A percentile compares a stretch with the other conserved stretches of the same genome.
phyloP scores from a whole-genome alignment of 2,888 invertebrate species.

The Marasmarcha lunaedactyla region DNA sequence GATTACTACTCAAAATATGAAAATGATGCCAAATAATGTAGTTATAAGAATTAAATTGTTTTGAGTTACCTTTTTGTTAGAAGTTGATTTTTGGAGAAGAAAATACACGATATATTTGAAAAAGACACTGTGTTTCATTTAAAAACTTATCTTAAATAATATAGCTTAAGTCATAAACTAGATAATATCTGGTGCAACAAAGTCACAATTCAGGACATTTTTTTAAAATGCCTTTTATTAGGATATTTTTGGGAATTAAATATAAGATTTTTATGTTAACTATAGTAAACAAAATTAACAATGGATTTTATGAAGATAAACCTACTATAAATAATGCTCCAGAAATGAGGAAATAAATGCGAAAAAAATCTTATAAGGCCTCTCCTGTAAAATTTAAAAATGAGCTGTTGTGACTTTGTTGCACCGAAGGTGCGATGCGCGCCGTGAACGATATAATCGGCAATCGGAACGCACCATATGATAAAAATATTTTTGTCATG shows the following conservation, averaged over 20 bases:
- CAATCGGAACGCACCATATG: too few relatives aligned
- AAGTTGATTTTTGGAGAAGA: constrained; percentile 7
- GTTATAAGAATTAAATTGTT: constrained; percentile 9
- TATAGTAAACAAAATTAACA: constrained; percentile 8
- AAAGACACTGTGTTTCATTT: constrained; percentile 3
- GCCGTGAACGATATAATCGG: too few relatives aligned
- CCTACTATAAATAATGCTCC: constrained; percentile 8
- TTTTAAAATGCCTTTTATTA: too few relatives aligned
- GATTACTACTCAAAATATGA: constrained; percentile 6
- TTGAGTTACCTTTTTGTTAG: too few relatives aligned
- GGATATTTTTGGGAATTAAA: too few relatives aligned
- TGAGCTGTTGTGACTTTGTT: constrained; percentile 9
- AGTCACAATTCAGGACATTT: constrained; percentile 5
- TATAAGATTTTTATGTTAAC: constrained; percentile 6
- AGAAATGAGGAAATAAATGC: constrained; percentile 3
- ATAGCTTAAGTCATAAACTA: too few relatives aligned
- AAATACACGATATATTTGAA: constrained; percentile 6
- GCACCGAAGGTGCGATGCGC: constrained; percentile 16
- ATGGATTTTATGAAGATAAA: constrained; percentile 8
- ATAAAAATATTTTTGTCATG: too few relatives aligned
- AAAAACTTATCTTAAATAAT: too few relatives aligned
- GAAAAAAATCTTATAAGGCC: constrained; percentile 12
- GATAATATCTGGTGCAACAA: too few relatives aligned
- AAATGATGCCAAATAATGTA: constrained; percentile 9
- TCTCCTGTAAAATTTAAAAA: constrained; percentile 14